phyloP scores from a whole-genome alignment of 1,140 invertebrate genomes.

The Scaptomyza graminum region DNA sequence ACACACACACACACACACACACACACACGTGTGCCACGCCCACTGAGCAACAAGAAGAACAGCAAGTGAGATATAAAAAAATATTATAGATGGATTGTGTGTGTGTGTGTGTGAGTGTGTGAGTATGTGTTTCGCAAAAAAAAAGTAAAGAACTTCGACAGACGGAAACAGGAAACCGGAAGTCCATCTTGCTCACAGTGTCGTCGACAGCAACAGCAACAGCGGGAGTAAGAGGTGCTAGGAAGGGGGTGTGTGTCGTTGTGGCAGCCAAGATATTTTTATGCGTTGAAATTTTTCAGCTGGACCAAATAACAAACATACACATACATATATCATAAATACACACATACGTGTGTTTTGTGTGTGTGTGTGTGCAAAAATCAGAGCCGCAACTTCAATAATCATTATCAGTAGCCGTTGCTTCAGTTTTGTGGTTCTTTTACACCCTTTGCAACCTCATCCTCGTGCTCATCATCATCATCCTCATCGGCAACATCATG shows the following conservation, averaged over 20 bases:
- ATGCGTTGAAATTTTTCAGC: conserved; percentile 82
- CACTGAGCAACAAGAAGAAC: conserved; percentile 46
- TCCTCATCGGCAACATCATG: conserved; percentile 72
- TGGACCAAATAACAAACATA: conserved; percentile 74
- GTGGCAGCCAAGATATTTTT: conserved; percentile 78
- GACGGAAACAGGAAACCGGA: conserved; percentile 84
- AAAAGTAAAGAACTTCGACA: conserved; percentile 83
- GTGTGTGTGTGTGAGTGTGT: conserved; percentile 41
- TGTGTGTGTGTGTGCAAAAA: conserved; percentile 50
- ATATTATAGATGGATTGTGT: conserved; percentile 52
- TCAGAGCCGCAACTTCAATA: conserved; percentile 72
- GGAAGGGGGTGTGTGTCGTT: conserved; percentile 6
- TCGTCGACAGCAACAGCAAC: conserved; percentile 70
- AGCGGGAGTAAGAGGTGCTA: conserved; percentile 14
- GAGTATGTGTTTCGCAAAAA: conserved; percentile 73
- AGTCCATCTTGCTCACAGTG: conserved; percentile 84
- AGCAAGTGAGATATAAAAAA: conserved; percentile 73
- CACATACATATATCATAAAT: conserved; percentile 47
- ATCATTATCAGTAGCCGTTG: conserved; percentile 72
- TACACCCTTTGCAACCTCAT: conserved; percentile 27
- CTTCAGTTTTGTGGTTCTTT: conserved; percentile 5
- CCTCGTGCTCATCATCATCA: conserved; percentile 36
- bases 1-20: conserved; percentile 34
- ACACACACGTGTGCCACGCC: conserved; percentile 49
- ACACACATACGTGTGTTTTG: not conserved